Base-by-base conservation (phyloP, 2,113 vertebrate species). In the Antechinus flavipes region DNA sequence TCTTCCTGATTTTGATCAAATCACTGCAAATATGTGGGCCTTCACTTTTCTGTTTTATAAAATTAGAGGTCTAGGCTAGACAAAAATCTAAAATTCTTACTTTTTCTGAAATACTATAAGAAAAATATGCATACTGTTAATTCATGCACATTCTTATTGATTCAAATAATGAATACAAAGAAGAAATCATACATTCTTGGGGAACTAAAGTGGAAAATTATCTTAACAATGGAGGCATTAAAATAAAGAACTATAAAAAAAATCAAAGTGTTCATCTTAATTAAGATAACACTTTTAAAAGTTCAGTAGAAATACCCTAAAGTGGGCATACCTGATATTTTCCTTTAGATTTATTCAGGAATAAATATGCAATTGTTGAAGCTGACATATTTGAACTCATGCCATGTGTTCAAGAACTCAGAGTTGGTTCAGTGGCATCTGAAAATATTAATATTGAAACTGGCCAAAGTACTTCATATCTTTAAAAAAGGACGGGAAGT, bases 391-490 rank as follows among this genome's bases (percentile, higher is more conserved):
- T 93, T 93, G 90, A 93, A 55, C 24, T n/a, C 46, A 56, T 26
- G 10, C 50, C 76, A 54, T 53, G 92, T 92, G 2, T 25, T 92
- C 53, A 91, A 6, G 8, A 94, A 26, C 4, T 56, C 0, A 93
- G 24, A 91, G 61, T 89, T 76, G 12, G 55, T 97, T 95, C 24
- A 93, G 27, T 25, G 47, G 89, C 23, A 25, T 30, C 27, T 93
- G 42, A 97, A 27, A 55, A 14, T 95, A 42, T 91, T 90, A 91
- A 90, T 76, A 16, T 50, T 94, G 91, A 95, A 93, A 94, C 93
- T 56, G 12, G 1, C 61, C 26, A 93, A 93, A 95, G 76, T 4
- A 0, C 27, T 96, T 35, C 95, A 91, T 68, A 90, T 91, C 19
- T 46, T 8, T 96, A 24, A 76, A 84, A 94, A 90, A 94, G 90